These are phyloP conservation scores for Gobio occitaniae DNA, from an alignment of 2,797 vertebrate genomes.

Conservation along the genomic window DNA sequence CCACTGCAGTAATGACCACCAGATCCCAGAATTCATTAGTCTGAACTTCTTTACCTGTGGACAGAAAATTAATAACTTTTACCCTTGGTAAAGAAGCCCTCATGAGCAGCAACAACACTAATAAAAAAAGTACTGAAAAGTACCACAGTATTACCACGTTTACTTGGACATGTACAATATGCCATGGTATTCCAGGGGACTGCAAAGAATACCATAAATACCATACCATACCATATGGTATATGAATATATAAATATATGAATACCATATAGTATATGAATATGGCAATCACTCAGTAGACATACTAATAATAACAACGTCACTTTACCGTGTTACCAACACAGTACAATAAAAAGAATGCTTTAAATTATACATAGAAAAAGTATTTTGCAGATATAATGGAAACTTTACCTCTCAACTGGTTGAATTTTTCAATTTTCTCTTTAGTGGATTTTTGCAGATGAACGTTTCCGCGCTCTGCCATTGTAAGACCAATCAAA, in stretches of 20 bases:
- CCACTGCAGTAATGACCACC: conserved; percentile 86
- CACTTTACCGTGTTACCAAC: not conserved
- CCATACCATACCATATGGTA: not conserved
- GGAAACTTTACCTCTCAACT: conserved; percentile 71
- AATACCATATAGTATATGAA: not conserved
- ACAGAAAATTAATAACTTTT: not conserved
- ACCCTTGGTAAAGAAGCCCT: not conserved
- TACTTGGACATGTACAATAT: not conserved
- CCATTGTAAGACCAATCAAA: conserved; percentile 56
- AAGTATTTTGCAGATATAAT: not conserved
- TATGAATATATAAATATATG: not conserved
- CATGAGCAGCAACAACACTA: not conserved
- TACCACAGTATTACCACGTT: not conserved
- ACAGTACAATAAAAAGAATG: not conserved
- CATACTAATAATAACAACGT: no score
- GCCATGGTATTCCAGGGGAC: not conserved
- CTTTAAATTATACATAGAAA: not conserved
- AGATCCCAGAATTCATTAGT: conserved; percentile 87
- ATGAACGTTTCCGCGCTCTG: conserved; percentile 60
- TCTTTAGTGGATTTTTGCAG: conserved; percentile 70
- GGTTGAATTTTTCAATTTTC: conserved; percentile 71
- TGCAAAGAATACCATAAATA: not conserved
- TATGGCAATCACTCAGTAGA: not conserved
- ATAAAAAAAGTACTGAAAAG: not conserved
- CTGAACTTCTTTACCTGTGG: conserved; percentile 74